Conservation (phyloP, 2,113 vertebrate genomes). For the Laticauda laticaudata region DNA sequence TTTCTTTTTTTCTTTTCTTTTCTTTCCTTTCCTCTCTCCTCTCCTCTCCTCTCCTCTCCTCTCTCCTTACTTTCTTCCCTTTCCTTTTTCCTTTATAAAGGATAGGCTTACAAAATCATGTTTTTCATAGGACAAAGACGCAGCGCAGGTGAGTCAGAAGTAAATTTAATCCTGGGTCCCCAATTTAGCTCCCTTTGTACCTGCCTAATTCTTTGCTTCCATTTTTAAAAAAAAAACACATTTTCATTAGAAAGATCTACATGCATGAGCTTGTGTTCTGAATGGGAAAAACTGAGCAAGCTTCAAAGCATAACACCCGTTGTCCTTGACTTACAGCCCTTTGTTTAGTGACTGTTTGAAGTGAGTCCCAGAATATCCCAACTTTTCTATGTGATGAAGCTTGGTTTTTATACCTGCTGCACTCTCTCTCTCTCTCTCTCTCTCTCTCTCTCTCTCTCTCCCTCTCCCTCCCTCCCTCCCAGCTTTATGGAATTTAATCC, state of each 20-base stretch:
- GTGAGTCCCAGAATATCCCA: neutral
- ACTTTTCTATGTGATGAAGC: neutral
- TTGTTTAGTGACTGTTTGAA: no score
- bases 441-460: no score
- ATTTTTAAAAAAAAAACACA: neutral
- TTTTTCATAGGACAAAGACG: neutral
- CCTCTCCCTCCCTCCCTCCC: no score
- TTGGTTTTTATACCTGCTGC: neutral
- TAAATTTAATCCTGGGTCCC: neutral
- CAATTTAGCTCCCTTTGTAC: neutral
- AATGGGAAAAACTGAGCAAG: neutral
- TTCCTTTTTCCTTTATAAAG: neutral
- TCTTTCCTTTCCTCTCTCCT: no score
- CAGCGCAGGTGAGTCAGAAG: neutral
- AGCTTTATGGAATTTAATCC: neutral
- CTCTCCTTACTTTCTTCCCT: neutral
- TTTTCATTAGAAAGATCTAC: neutral
- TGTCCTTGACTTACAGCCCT: no score
- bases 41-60: neutral
- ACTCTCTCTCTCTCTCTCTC: neutral
- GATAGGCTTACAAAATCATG: neutral
- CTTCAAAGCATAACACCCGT: neutral
- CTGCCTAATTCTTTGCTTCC: neutral
- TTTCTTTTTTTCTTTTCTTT: rapidly evolving
- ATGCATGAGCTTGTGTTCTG: neutral